Conservation (phyloP, 2,888 invertebrate species). For the Cosmopolites sordidus region DNA sequence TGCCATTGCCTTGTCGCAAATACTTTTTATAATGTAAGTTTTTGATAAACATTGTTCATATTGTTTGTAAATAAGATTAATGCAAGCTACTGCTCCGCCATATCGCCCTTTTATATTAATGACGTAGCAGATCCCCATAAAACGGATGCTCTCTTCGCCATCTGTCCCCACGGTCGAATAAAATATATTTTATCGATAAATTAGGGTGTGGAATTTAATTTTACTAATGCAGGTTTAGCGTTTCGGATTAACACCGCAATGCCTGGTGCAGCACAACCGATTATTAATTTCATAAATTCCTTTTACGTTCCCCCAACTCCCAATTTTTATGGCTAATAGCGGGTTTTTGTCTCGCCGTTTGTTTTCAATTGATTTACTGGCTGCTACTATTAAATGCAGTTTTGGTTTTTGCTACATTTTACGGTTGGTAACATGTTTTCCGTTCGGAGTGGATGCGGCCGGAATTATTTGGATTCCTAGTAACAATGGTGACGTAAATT, state of each 20-base stretch:
- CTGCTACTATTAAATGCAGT: slow-evolving; percentile 14
- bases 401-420: not conserved
- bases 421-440: too few relatives aligned
- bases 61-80: too few relatives aligned
- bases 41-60: too few relatives aligned
- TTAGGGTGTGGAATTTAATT: slow-evolving; percentile 41
- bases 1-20: too few relatives aligned
- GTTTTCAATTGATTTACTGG: slow-evolving; percentile 27
- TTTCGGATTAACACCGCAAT: slow-evolving; percentile 39
- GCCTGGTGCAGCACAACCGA: slow-evolving; percentile 35
- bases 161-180: slow-evolving; percentile 39
- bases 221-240: slow-evolving; percentile 40
- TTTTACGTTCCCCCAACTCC: slow-evolving; percentile 31
- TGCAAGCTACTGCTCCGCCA: not conserved
- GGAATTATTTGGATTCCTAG: too few relatives aligned
- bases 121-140: not conserved
- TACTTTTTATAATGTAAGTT: too few relatives aligned
- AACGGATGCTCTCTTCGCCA: slow-evolving; percentile 28
- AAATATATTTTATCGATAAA: slow-evolving; percentile 42
- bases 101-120: not conserved
- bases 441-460: too few relatives aligned
- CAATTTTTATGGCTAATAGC: slow-evolving; percentile 34
- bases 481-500: too few relatives aligned
- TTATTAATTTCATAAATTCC: slow-evolving; percentile 46
- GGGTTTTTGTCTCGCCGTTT: slow-evolving; percentile 29